Conservation (phyloP, 2,113 vertebrate genomes). For the Pachycephala philippinensis region DNA sequence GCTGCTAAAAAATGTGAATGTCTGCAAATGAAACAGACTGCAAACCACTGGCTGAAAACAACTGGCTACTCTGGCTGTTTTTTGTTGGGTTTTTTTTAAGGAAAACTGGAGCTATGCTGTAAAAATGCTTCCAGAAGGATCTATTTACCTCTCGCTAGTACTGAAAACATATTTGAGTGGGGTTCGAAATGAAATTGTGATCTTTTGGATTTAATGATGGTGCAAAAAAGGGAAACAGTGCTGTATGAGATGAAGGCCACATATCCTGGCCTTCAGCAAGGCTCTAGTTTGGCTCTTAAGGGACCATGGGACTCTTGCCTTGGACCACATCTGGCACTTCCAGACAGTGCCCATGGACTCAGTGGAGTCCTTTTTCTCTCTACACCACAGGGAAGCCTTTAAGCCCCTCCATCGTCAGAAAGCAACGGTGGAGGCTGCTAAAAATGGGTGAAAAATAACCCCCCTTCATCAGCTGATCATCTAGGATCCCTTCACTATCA, state of each 20-base stretch:
- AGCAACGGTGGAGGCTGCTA: neutral
- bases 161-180: neutral
- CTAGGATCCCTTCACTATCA: neutral
- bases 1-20: neutral
- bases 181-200: neutral
- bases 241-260: neutral
- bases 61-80: neutral
- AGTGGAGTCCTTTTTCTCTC: neutral
- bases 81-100: neutral
- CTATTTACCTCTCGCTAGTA: neutral
- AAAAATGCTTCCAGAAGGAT: neutral
- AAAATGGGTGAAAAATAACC: neutral
- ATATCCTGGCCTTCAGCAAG: neutral
- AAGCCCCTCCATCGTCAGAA: neutral
- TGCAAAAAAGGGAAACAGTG: neutral
- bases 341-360: neutral
- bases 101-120: neutral
- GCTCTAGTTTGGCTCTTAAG: neutral
- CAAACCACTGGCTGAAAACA: neutral
- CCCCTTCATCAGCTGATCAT: neutral
- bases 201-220: neutral
- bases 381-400: neutral
- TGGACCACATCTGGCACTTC: neutral
- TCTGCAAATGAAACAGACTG: conserved; percentile 12
- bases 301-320: neutral